Percentiles rank a stretch among this genome's conserved stretches.
These are phyloP conservation scores for Ceyx margarethae DNA, from an alignment of 2,113 vertebrate species.

Conservation along the genomic window DNA sequence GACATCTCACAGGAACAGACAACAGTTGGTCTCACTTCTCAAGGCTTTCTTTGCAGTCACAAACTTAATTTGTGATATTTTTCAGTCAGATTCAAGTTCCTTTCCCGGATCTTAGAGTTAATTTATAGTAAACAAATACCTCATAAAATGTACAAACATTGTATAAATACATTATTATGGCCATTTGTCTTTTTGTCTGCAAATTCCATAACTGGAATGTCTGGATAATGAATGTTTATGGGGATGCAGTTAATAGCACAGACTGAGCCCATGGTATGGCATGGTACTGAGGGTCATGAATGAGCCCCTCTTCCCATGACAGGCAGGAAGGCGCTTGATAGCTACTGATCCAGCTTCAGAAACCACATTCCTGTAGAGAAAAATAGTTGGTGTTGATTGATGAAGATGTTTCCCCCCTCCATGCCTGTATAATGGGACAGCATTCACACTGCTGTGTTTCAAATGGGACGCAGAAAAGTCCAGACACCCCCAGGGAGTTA, in stretches of 20 bases:
- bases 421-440: background rate
- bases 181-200: conserved; percentile 31
- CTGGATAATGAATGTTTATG: background rate
- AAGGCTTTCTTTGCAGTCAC: background rate
- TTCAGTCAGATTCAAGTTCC: background rate
- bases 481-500: background rate
- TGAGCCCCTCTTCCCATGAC: background rate
- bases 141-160: background rate
- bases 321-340: background rate
- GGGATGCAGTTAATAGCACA: background rate
- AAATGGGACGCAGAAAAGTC: background rate
- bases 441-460: background rate
- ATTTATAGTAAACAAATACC: background rate
- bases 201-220: background rate
- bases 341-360: background rate
- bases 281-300: background rate
- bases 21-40: background rate
- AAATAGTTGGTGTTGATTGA: background rate
- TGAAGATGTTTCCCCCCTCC: background rate
- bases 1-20: background rate
- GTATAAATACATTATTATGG: background rate
- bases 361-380: background rate
- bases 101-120: background rate
- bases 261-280: background rate
- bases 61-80: background rate